A percentile compares a stretch with the other conserved stretches of the same genome.
Evolutionary conservation across 2,888 invertebrate species (phyloP).

Genomic region (Epinotia bilunana): DNA sequence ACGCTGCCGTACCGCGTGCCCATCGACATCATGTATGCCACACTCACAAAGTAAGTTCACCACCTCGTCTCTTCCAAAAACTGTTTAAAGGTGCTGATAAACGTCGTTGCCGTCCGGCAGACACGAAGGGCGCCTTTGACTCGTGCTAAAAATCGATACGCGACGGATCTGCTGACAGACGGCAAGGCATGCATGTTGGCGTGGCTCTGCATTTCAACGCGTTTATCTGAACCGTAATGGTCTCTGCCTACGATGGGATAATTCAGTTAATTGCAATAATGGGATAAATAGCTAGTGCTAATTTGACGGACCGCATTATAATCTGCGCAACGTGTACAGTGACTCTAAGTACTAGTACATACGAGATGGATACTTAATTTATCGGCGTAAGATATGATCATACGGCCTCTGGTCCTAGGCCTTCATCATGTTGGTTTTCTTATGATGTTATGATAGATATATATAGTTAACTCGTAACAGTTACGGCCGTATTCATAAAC

Average conservation of each 20-base stretch:
- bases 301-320: background rate
- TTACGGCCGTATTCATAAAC: too few species aligned
- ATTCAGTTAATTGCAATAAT: too few species aligned
- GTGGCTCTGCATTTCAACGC: background rate
- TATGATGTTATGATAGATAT: too few species aligned
- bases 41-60: conserved; percentile 92
- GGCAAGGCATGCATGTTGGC: background rate
- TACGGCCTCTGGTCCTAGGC: background rate
- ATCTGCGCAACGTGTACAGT: background rate
- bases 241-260: background rate
- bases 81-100: background rate
- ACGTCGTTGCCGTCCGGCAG: background rate
- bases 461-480: too few species aligned
- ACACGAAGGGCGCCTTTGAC: background rate
- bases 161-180: background rate
- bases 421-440: too few species aligned
- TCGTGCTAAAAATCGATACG: background rate
- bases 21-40: conserved; percentile 93
- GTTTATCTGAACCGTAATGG: background rate
- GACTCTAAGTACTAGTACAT: background rate
- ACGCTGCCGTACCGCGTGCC: conserved; percentile 95
- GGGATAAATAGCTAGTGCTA: too few species aligned
- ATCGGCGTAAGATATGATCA: too few species aligned
- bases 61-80: background rate
- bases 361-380: background rate